A percentile compares a stretch with the other conserved stretches of the same genome.
Conservation (phyloP, 2,797 vertebrate species). For the Gallinago solitaria region DNA sequence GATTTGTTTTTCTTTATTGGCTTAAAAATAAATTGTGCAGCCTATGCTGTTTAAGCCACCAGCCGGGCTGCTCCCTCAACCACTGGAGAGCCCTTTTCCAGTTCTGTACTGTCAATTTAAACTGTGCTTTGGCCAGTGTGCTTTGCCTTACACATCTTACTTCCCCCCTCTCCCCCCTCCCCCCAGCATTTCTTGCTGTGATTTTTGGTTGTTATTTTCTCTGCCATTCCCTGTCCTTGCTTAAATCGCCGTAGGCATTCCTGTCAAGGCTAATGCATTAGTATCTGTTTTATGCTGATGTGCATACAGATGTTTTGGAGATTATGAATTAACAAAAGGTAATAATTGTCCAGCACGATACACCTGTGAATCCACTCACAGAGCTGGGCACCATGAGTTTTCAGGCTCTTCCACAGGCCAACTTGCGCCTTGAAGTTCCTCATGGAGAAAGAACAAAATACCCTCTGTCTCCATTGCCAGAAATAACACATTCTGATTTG, state of each 20-base stretch:
- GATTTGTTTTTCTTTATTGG: conserved; percentile 10
- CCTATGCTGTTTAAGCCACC: background rate
- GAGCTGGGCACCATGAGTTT: background rate
- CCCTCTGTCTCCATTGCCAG: background rate
- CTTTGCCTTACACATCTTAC: background rate
- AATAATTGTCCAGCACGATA: too few species aligned
- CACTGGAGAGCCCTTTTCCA: background rate
- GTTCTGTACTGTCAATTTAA: background rate
- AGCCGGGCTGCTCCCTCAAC: background rate
- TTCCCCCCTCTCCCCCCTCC: background rate
- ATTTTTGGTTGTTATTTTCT: background rate
- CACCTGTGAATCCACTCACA: background rate
- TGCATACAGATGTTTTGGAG: background rate
- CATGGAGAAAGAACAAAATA: background rate
- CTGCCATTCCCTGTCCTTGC: background rate
- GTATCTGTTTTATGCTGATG: background rate
- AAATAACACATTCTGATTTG: background rate
- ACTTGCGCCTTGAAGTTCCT: background rate
- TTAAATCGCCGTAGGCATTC: background rate
- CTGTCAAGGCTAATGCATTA: background rate
- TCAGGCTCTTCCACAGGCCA: background rate
- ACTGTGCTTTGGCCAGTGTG: background rate
- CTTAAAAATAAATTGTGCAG: background rate
- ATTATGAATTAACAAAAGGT: background rate
- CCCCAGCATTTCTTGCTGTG: too few species aligned